phyloP scores from a whole-genome alignment of 2,888 invertebrate species.

The Sericinus montela region DNA sequence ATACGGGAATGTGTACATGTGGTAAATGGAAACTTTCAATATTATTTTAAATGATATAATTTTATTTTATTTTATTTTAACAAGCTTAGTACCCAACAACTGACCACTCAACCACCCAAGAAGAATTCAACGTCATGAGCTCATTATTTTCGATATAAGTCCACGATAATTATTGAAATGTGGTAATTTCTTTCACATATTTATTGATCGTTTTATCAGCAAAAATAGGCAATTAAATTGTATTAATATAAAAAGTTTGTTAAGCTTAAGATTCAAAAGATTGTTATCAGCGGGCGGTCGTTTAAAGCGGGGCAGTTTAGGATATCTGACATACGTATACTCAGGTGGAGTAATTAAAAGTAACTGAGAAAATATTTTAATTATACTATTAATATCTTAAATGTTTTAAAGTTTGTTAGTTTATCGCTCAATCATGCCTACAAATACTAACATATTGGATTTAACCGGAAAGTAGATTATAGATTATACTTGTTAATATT shows the following conservation, averaged over 20 bases:
- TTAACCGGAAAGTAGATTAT: too few relatives aligned
- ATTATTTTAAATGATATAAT: too few relatives aligned
- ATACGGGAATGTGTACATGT: too few relatives aligned
- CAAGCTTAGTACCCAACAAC: too few relatives aligned
- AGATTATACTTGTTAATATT: too few relatives aligned
- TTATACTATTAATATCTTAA: too few relatives aligned
- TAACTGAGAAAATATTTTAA: too few relatives aligned
- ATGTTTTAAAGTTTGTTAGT: too few relatives aligned
- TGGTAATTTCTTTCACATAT: slow-evolving; percentile 41
- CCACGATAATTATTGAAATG: slow-evolving; percentile 29
- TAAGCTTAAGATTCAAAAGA: slow-evolving; percentile 22
- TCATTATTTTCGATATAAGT: slow-evolving; percentile 18
- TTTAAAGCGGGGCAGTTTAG: slow-evolving; percentile 16
- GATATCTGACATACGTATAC: background rate
- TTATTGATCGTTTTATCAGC: slow-evolving; percentile 33
- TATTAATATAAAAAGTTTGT: slow-evolving; percentile 26
- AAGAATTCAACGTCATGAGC: slow-evolving; percentile 18
- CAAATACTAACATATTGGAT: too few relatives aligned
- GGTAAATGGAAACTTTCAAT: too few relatives aligned
- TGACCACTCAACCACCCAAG: slow-evolving; percentile 25
- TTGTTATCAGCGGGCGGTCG: slow-evolving; percentile 23
- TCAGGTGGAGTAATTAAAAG: background rate
- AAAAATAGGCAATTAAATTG: slow-evolving; percentile 34
- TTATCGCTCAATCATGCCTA: too few relatives aligned
- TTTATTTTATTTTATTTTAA: too few relatives aligned